A percentile compares a stretch with the other conserved stretches of the same genome.
Conservation (phyloP, 2,797 vertebrate species). For the Hirundo rustica region DNA sequence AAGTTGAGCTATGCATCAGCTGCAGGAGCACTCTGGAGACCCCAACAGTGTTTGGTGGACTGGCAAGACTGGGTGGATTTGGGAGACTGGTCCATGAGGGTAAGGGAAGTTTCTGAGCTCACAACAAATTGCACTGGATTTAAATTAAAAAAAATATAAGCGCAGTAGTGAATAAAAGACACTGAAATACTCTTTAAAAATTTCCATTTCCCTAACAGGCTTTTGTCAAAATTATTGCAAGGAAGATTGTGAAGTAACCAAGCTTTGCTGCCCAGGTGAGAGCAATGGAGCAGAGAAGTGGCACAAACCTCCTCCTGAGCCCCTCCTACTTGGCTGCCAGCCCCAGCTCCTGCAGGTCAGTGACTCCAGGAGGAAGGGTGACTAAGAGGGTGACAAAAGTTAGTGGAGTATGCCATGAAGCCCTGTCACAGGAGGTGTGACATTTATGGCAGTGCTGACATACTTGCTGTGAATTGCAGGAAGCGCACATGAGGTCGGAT, state of each 20-base stretch:
- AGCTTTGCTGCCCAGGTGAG: background rate
- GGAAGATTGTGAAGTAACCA: background rate
- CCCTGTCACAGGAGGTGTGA: background rate
- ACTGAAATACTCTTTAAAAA: background rate
- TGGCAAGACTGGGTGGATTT: background rate
- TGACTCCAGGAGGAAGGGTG: background rate
- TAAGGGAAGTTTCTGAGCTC: background rate
- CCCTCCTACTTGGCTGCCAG: background rate
- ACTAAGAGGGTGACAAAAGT: background rate
- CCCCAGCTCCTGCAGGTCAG: background rate
- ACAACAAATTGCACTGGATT: background rate
- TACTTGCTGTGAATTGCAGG: background rate
- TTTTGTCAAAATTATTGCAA: background rate
- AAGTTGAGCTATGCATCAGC: background rate
- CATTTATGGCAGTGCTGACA: background rate
- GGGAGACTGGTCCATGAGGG: background rate
- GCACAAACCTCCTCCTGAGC: fast-evolving
- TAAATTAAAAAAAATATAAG: background rate
- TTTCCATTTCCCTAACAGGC: background rate
- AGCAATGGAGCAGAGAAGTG: background rate
- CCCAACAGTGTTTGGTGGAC: background rate
- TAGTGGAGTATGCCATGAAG: background rate
- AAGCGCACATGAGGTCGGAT: background rate
- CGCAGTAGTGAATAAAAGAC: background rate
- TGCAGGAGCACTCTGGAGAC: background rate